These are phyloP conservation scores for Agrotis puta DNA, from an alignment of 2,888 invertebrate genomes.

Conservation along the genomic window DNA sequence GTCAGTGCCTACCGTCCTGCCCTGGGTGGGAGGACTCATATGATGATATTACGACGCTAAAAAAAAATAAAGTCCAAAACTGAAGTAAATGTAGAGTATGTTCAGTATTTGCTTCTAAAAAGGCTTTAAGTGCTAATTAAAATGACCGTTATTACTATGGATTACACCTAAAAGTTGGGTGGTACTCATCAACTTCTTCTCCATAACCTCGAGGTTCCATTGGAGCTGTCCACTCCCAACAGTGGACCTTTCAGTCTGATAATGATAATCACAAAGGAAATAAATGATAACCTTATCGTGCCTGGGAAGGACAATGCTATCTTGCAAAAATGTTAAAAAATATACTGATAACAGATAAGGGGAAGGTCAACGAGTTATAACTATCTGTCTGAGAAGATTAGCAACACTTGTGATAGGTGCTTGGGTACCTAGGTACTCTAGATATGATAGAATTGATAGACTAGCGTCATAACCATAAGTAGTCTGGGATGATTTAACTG, in stretches of 20 bases:
- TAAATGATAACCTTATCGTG: constrained; percentile 37
- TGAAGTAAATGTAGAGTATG: too few species aligned
- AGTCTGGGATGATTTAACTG: not conserved
- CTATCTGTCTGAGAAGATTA: constrained; percentile 52
- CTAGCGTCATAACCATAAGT: not conserved
- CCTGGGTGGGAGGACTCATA: too few species aligned
- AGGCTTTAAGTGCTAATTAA: too few species aligned
- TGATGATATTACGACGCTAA: too few species aligned
- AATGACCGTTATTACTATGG: too few species aligned
- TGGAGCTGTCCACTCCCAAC: not conserved
- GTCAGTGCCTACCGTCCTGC: too few species aligned
- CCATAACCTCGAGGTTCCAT: not conserved
- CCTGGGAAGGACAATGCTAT: constrained; percentile 46
- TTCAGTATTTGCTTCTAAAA: too few species aligned
- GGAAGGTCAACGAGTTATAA: constrained; percentile 44
- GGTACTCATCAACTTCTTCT: not conserved
- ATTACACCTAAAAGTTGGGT: not conserved
- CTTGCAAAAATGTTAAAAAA: constrained; percentile 53
- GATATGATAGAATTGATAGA: constrained; percentile 12
- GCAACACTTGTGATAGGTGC: constrained; percentile 10
- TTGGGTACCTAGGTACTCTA: not conserved
- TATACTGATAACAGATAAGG: constrained; percentile 35
- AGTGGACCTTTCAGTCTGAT: not conserved
- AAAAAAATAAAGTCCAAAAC: too few species aligned
- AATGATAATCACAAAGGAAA: constrained; percentile 29